phyloP scores from a whole-genome alignment of 2,888 invertebrate species.

The Eretmocerus hayati region DNA sequence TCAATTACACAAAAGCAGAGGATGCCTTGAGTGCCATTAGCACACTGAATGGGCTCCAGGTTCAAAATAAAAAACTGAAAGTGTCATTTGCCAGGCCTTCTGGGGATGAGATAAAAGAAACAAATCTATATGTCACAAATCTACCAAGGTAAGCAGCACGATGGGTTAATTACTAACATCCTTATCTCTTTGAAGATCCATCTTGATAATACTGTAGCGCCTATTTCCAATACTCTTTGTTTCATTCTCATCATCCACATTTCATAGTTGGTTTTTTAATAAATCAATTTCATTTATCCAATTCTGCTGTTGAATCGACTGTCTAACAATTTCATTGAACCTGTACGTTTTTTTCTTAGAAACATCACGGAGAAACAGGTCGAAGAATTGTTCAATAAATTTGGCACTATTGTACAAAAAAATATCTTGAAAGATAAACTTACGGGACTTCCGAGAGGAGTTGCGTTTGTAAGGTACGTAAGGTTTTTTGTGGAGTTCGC shows the following conservation, averaged over 20 bases:
- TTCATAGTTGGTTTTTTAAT: background rate
- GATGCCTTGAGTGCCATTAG: slow-evolving; percentile 83
- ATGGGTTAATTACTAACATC: too few relatives aligned
- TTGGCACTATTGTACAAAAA: slow-evolving; percentile 86
- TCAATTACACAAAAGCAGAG: slow-evolving; percentile 78
- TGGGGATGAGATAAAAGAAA: slow-evolving; percentile 87
- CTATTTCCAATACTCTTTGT: too few relatives aligned
- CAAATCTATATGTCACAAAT: slow-evolving; percentile 90
- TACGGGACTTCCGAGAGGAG: slow-evolving; percentile 80
- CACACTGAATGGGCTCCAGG: slow-evolving; percentile 77
- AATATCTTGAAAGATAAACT: slow-evolving; percentile 84
- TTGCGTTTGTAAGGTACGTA: slow-evolving; percentile 80
- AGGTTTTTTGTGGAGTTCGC: too few relatives aligned
- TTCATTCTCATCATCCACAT: background rate
- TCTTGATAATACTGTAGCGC: too few relatives aligned
- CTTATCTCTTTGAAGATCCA: too few relatives aligned
- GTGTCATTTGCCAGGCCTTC: slow-evolving; percentile 89
- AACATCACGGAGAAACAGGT: slow-evolving; percentile 77
- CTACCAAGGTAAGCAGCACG: slow-evolving; percentile 64
- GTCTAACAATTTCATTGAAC: too few relatives aligned
- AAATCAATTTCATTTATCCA: background rate
- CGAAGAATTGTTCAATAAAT: slow-evolving; percentile 78
- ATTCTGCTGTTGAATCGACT: too few relatives aligned
- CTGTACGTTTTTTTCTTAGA: slow-evolving; percentile 36
- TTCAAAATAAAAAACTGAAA: slow-evolving; percentile 88